These are phyloP conservation scores for Rachycentron canadum DNA, from an alignment of 2,797 vertebrate species.

Conservation along the genomic window DNA sequence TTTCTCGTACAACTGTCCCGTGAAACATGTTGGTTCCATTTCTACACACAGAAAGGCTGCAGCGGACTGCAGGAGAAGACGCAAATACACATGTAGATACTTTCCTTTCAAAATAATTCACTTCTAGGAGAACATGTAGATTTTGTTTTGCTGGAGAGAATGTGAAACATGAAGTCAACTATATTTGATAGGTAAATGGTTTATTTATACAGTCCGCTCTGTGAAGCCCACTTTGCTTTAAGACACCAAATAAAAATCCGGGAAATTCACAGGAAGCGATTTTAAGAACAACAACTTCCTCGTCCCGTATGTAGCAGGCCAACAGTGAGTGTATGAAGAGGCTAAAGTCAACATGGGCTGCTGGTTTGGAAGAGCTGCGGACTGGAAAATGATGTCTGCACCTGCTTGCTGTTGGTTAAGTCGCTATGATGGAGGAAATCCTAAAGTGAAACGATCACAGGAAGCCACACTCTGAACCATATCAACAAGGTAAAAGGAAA, in stretches of 20 bases:
- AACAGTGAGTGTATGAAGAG: conserved; percentile 11
- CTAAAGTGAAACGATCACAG: conserved; percentile 30
- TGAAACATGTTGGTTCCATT: background rate
- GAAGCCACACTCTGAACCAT: background rate
- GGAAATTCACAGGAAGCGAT: conserved; percentile 37
- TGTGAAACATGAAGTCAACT: background rate
- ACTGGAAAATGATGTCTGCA: conserved; percentile 47
- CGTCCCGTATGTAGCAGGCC: conserved; percentile 6
- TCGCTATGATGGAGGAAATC: conserved; percentile 28
- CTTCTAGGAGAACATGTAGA: background rate
- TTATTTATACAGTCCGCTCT: conserved; percentile 17
- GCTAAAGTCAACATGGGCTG: conserved; percentile 18
- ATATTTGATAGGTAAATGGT: conserved; percentile 5
- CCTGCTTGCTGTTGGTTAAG: conserved; percentile 48
- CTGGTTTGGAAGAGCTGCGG: conserved; percentile 35
- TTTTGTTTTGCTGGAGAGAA: background rate
- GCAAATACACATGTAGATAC: background rate
- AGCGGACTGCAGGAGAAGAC: no score
- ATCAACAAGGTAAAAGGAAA: conserved; percentile 8
- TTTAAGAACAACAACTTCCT: conserved; percentile 57
- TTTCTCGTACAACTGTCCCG: background rate
- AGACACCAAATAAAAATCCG: conserved; percentile 42
- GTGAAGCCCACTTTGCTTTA: conserved; percentile 37
- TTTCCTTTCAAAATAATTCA: background rate
- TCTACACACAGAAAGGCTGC: no score